phyloP scores from a whole-genome alignment of 2,113 vertebrate genomes.

The Podiceps cristatus region DNA sequence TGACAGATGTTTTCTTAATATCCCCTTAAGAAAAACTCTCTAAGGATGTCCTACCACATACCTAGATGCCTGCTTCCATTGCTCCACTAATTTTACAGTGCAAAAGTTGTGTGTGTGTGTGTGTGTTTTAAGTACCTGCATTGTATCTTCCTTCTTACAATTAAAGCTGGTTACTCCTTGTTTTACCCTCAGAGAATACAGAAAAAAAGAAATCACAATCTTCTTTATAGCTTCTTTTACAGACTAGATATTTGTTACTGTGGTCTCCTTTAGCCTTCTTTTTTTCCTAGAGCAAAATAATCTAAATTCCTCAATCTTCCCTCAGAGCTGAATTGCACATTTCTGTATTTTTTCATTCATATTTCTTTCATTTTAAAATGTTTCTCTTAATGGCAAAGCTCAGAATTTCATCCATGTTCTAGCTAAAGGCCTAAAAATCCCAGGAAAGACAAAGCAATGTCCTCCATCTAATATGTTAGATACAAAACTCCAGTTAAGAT shows the following conservation, averaged over 20 bases:
- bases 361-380: neutral
- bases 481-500: neutral
- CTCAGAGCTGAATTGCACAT: neutral
- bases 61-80: neutral
- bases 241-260: neutral
- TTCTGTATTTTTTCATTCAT: neutral
- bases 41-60: neutral
- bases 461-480: neutral
- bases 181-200: neutral
- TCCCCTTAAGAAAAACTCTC: neutral
- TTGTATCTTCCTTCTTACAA: neutral
- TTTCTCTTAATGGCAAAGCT: neutral
- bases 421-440: neutral
- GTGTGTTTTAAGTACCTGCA: neutral
- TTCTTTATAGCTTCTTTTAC: neutral
- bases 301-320: neutral
- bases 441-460: neutral
- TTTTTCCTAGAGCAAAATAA: neutral
- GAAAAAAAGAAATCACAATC: neutral
- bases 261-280: neutral
- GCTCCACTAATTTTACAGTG: neutral
- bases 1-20: neutral
- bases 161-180: neutral
- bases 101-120: neutral
- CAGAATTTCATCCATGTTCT: neutral